Conservation (phyloP, 2,113 vertebrate species). For the Promerops cafer region DNA sequence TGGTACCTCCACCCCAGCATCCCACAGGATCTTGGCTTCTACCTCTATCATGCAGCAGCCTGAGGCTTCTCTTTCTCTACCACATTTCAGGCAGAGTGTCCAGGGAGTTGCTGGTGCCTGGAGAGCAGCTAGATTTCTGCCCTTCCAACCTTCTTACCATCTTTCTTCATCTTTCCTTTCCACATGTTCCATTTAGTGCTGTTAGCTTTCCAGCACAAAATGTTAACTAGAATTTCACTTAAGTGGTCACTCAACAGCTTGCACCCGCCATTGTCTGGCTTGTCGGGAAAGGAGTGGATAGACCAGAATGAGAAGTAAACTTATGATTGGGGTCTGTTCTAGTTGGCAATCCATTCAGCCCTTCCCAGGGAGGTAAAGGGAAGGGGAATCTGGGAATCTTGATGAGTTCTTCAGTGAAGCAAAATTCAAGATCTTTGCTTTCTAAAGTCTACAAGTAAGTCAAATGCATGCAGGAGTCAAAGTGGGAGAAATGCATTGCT, state of each 20-base stretch:
- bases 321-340: not conserved
- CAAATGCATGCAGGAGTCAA: not conserved
- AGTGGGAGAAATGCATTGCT: not conserved
- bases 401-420: not conserved
- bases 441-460: not conserved
- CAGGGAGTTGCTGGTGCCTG: not conserved
- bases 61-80: not conserved
- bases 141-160: not conserved
- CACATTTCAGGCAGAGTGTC: slow-evolving; percentile 20
- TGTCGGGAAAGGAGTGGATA: not conserved
- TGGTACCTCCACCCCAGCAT: not conserved
- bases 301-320: not conserved
- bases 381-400: not conserved
- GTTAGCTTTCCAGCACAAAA: not conserved
- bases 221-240: not conserved
- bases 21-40: slow-evolving; percentile 33
- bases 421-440: not conserved
- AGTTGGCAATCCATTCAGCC: not conserved
- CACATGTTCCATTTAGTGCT: not conserved
- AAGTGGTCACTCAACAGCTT: not conserved
- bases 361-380: not conserved
- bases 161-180: not conserved
- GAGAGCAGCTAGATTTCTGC: slow-evolving; percentile 23
- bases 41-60: slow-evolving; percentile 44
- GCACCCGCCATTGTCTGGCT: not conserved